Conservation (phyloP, 53 echinoderm and acorn worm species). For the Astropecten irregularis region DNA sequence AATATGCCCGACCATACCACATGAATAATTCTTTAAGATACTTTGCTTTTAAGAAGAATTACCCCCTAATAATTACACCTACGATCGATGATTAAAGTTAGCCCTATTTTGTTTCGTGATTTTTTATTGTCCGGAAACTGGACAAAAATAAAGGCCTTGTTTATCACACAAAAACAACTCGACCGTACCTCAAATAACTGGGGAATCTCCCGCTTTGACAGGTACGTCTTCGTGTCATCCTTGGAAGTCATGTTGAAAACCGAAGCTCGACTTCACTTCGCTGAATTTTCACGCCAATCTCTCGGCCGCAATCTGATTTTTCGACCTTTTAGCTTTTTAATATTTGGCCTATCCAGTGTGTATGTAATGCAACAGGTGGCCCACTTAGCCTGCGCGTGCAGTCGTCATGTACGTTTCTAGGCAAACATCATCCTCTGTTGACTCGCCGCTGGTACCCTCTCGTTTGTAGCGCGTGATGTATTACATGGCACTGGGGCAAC, state of each 20-base stretch:
- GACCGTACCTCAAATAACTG: conserved; percentile 88
- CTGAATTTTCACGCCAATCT: conserved; percentile 5
- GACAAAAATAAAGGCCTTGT: background rate
- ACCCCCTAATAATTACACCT: too few relatives aligned
- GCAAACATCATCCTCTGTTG: conserved; percentile 20
- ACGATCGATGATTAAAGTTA: too few relatives aligned
- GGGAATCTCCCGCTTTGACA: conserved; percentile 87
- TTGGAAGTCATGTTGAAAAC: conserved; percentile 76
- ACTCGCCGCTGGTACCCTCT: conserved; percentile 4
- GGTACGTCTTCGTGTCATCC: conserved; percentile 89
- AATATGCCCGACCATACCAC: too few relatives aligned
- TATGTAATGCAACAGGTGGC: conserved; percentile 29
- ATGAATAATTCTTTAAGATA: too few relatives aligned
- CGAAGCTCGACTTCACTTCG: background rate
- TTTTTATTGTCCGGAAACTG: conserved; percentile 42
- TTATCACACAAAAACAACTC: too few relatives aligned
- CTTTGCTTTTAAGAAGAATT: too few relatives aligned
- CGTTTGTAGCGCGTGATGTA: background rate
- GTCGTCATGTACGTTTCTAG: conserved; percentile 57
- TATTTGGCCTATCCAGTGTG: too few relatives aligned
- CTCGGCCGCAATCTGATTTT: background rate
- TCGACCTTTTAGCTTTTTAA: too few relatives aligned
- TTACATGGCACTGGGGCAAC: too few relatives aligned
- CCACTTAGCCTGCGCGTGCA: background rate
- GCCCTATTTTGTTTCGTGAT: too few relatives aligned